phyloP scores from a whole-genome alignment of 1,140 invertebrate genomes.

The Brachionus koreanus region DNA sequence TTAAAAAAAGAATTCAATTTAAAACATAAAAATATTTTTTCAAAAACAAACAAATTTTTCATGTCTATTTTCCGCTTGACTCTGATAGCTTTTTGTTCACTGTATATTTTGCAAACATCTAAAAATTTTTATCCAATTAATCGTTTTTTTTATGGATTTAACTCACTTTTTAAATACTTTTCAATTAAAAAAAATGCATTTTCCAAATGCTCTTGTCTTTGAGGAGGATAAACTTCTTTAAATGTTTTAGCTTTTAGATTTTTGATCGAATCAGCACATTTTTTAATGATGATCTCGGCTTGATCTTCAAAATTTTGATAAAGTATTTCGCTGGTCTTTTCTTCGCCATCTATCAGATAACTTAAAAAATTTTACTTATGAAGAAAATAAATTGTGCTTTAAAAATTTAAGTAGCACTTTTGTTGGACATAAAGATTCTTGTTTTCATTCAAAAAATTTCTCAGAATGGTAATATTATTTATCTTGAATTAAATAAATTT shows the following conservation, averaged over 20 bases:
- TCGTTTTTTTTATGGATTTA: background rate
- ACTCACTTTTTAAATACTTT: slow-evolving; percentile 41
- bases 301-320: slow-evolving; percentile 25
- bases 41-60: slow-evolving; percentile 34
- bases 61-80: background rate
- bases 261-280: slow-evolving; percentile 16
- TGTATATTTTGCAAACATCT: slow-evolving; percentile 36
- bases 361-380: too few species aligned
- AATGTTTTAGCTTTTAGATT: background rate
- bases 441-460: slow-evolving; percentile 33
- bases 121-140: background rate
- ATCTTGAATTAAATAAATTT: background rate
- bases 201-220: slow-evolving; percentile 4
- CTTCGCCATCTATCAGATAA: background rate
- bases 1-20: background rate
- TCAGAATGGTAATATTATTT: slow-evolving; percentile 18
- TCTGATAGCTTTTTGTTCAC: slow-evolving; percentile 27
- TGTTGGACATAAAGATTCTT: slow-evolving; percentile 9
- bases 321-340: background rate
- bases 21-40: background rate
- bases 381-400: too few species aligned
- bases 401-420: too few species aligned
- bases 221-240: slow-evolving; percentile 4
- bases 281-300: slow-evolving; percentile 17
- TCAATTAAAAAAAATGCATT: slow-evolving; percentile 29